Percentiles rank a stretch among this genome's conserved stretches.
phyloP scores from a whole-genome alignment of 2,797 vertebrate genomes.

The Lacerta bilineata region DNA sequence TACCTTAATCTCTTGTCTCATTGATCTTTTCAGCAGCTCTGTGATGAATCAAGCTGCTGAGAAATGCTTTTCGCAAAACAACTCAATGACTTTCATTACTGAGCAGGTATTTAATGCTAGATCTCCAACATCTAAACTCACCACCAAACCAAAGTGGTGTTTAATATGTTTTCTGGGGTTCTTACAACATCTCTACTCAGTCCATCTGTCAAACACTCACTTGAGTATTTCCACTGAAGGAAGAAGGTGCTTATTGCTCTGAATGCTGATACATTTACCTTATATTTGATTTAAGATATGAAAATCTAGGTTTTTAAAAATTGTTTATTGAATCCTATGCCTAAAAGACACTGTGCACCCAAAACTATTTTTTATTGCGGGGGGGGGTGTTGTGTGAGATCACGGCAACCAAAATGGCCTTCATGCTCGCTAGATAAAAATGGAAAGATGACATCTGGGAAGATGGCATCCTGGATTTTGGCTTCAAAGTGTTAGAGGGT shows the following conservation, averaged over 20 bases:
- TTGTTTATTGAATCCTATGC: neutral
- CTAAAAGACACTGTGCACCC: too few species aligned
- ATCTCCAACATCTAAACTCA: neutral
- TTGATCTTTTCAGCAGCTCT: neutral
- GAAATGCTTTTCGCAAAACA: neutral
- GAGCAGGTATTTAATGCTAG: neutral
- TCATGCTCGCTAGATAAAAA: too few species aligned
- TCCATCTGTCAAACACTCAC: neutral
- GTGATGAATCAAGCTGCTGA: neutral
- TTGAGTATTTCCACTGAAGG: neutral
- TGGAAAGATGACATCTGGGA: neutral
- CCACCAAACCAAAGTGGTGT: neutral
- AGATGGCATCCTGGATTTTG: neutral
- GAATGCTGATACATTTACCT: neutral
- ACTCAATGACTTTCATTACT: neutral
- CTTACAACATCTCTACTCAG: neutral
- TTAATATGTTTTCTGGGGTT: neutral
- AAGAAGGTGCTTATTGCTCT: neutral
- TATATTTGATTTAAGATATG: neutral
- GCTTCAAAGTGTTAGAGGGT: too few species aligned
- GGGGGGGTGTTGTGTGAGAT: too few species aligned
- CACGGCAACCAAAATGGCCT: too few species aligned
- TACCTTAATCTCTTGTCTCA: neutral
- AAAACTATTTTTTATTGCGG: too few species aligned
- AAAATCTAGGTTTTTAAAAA: too few species aligned